Evolutionary conservation across 2,888 invertebrate species (phyloP).

Genomic region (Gymnocheta viridis): DNA sequence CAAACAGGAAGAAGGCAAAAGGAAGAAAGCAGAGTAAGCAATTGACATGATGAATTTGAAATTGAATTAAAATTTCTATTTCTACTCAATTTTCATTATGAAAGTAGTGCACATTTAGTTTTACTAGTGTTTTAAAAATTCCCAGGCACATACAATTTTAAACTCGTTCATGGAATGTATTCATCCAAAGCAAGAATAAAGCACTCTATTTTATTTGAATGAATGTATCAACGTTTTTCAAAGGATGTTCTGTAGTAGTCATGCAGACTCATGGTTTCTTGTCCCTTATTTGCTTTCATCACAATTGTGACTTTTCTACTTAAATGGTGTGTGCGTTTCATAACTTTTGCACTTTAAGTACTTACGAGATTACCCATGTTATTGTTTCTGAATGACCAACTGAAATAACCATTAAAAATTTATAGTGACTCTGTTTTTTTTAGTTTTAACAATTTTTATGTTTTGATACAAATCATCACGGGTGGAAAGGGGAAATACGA

Average conservation of each 20-base stretch:
- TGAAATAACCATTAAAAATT: neutral
- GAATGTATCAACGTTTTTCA: neutral
- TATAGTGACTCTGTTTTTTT: no score
- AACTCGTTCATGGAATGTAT: neutral
- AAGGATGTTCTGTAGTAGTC: neutral
- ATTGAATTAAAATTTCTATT: conserved; percentile 17
- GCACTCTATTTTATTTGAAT: neutral
- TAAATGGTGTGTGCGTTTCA: neutral
- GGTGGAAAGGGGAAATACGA: no score
- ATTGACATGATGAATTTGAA: conserved; percentile 24
- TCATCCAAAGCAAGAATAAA: neutral
- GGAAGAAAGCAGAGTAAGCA: neutral
- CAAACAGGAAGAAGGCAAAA: neutral
- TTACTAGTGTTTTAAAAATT: neutral
- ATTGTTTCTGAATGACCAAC: neutral
- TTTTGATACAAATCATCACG: no score
- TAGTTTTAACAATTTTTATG: no score
- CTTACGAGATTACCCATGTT: neutral
- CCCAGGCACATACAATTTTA: neutral
- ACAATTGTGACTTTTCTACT: neutral
- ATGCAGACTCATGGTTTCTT: neutral
- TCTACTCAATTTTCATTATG: neutral
- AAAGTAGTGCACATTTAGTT: neutral
- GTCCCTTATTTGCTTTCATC: neutral
- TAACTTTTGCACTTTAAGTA: neutral